Base-by-base conservation (phyloP, 2,888 invertebrate genomes). In the Seladonia tumulorum region DNA sequence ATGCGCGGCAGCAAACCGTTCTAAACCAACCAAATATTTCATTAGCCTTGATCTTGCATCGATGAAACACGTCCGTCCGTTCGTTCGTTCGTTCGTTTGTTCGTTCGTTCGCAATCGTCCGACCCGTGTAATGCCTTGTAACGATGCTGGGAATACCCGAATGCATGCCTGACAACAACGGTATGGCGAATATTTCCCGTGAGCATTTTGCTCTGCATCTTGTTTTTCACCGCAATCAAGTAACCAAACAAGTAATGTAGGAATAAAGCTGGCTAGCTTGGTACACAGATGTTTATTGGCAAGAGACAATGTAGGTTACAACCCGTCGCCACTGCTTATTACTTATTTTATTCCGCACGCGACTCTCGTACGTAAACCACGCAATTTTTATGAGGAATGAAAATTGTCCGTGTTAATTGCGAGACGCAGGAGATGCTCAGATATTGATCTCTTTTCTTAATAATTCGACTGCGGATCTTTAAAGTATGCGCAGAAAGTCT, bases 21-120 rank as follows among this genome's bases (percentile, higher is more conserved):
- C 85, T 86, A 83, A 71, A 60, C 79, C 83, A 66, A 66, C 80
- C 84, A 87, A 91, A 91, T 91, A 90, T 88, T 88, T 84, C 86
- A 80, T 85, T 85, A 90, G 88, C 82, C 80, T 78, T 90, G 88
- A 85, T 91, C 87, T 86, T 88, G 79, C 82, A 60, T 76, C 76
- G 77, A 70, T 68, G 83, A 80, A 91, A 88, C 25, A 53, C 74
- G 84, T 75, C 78, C 39, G 66, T 79, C 81, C 73, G 76, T 70
- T 66, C 84, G 39, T 53, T 22, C 53, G 25, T 25, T 14, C 60
- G 66, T 79, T 82, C 75, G 76, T 70, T 70, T 83, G 39, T 53
- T 22, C 53, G 14, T 25, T 25, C 60, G 60, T 60, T 60, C 10
- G 29, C 1, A 66, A 16, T 66, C 63, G 76, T 81, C 45, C 3